Evolutionary conservation across 2,888 invertebrate species (phyloP).

Genomic region (Tholera decimalis): DNA sequence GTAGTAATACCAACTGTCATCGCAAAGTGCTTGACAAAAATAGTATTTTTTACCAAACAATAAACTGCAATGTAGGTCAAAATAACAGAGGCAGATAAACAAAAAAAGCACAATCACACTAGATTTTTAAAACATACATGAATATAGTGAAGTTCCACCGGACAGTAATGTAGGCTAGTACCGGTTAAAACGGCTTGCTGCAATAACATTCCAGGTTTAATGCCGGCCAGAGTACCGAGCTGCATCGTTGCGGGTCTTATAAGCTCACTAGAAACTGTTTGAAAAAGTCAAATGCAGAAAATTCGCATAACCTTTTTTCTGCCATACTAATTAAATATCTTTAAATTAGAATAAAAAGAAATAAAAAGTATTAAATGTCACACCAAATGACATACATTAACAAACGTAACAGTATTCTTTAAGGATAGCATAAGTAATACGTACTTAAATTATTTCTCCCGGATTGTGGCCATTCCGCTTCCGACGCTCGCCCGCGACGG

Average conservation of each 20-base stretch:
- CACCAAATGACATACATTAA: too few relatives aligned
- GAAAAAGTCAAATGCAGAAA: not conserved
- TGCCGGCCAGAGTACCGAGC: not conserved
- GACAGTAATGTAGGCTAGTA: slow-evolving; percentile 21
- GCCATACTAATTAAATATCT: not conserved
- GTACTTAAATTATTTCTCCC: too few relatives aligned
- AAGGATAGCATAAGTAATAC: too few relatives aligned
- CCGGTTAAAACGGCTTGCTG: slow-evolving; percentile 43
- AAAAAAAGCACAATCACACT: not conserved
- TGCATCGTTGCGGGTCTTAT: slow-evolving; percentile 37
- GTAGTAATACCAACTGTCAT: not conserved
- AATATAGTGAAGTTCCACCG: not conserved
- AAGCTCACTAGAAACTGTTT: slow-evolving; percentile 20
- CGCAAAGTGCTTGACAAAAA: not conserved
- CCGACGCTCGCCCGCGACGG: too few relatives aligned
- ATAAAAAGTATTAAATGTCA: too few relatives aligned
- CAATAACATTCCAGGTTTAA: slow-evolving; percentile 38
- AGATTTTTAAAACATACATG: slow-evolving; percentile 12
- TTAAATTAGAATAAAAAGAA: too few relatives aligned
- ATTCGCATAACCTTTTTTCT: not conserved
- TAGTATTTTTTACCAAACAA: not conserved
- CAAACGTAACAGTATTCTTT: too few relatives aligned
- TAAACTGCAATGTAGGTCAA: not conserved
- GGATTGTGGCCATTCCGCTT: too few relatives aligned
- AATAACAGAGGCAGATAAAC: not conserved